Evolutionary conservation across 2,797 vertebrate genomes (phyloP).

Genomic region (Tympanoctomys barrerae): DNA sequence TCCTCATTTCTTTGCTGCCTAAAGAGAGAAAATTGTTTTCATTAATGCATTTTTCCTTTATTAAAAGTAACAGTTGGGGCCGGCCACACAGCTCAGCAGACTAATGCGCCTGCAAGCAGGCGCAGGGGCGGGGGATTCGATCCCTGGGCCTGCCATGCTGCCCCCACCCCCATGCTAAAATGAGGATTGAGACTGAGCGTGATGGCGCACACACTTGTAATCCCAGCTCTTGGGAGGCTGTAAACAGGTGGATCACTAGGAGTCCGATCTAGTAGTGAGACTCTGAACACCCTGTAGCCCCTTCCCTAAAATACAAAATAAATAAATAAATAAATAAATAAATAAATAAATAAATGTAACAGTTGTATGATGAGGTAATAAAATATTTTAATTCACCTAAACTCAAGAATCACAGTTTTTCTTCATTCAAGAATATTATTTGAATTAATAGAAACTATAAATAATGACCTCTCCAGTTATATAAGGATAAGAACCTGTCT

Average conservation of each 20-base stretch:
- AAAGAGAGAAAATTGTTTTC: background rate
- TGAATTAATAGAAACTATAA: background rate
- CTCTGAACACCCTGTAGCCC: too few relatives aligned
- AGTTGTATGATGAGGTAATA: background rate
- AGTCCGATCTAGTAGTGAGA: too few relatives aligned
- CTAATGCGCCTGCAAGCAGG: too few relatives aligned
- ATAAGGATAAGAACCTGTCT: background rate
- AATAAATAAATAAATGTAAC: background rate
- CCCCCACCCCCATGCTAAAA: too few relatives aligned
- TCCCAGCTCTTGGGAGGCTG: too few relatives aligned
- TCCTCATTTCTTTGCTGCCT: background rate
- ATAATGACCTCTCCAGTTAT: conserved; percentile 4
- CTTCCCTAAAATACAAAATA: too few relatives aligned
- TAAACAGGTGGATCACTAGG: too few relatives aligned
- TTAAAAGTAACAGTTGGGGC: conserved; percentile 10
- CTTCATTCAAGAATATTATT: background rate
- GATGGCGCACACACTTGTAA: too few relatives aligned
- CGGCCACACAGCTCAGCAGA: too few relatives aligned
- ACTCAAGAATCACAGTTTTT: background rate
- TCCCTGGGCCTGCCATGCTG: too few relatives aligned
- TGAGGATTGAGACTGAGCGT: too few relatives aligned
- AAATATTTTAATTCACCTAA: conserved; percentile 24
- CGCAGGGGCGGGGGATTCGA: too few relatives aligned
- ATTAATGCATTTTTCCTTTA: background rate
- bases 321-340: background rate